Base-by-base conservation (phyloP, 2,888 invertebrate genomes). In the Plemyria rubiginata region DNA sequence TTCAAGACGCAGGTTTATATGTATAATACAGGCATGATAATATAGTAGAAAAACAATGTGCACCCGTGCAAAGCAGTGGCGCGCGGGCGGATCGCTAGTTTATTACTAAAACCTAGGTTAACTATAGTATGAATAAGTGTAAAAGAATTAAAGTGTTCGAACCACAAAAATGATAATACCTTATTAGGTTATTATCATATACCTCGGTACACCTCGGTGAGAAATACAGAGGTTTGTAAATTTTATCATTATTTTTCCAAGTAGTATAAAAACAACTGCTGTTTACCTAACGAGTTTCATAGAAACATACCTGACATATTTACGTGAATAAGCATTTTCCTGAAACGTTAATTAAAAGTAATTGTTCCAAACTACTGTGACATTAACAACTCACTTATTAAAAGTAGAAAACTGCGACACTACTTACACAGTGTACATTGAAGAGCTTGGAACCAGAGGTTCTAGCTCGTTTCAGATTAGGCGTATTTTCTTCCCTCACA, bases 261-360 rank as follows among this genome's bases (percentile, higher is more conserved):
- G 16, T 45, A 16, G 15, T 15, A 16, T n/a, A 16, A 45, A 16
- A 16, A 8, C 49, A 13, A 49, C 49, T 45, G 32, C 49, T 45
- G 32, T 54, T 54, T 15, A 56, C 38, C 38, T 45, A 58, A 58
- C 43, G 51, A 51, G 51, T 58, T 58, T 16, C 29, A 43, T 11
- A 6, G 51, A 45, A 58, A 57, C 41, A 51, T 45, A 29, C 51
- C 32, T 41, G 36, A 13, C 40, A 55, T 48, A 48, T 15, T 49
- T 51, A 51, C 43, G 45, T 15, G 38, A 58, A 48, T 11, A 48
- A 43, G 28, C 43, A 13, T 58, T 52, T 46, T 52, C 52, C 46
- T 57, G 51, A 43, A 45, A 46, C 43, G 45, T 51, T 58, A 52
- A 58, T 58, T 58, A 52, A 38, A 52, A 51, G 13, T 36, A 45